Evolutionary conservation across 2,113 vertebrate genomes (phyloP), one percentile per base, ranked within the genome.

Genomic region (Myrmecophaga tridactyla): DNA sequence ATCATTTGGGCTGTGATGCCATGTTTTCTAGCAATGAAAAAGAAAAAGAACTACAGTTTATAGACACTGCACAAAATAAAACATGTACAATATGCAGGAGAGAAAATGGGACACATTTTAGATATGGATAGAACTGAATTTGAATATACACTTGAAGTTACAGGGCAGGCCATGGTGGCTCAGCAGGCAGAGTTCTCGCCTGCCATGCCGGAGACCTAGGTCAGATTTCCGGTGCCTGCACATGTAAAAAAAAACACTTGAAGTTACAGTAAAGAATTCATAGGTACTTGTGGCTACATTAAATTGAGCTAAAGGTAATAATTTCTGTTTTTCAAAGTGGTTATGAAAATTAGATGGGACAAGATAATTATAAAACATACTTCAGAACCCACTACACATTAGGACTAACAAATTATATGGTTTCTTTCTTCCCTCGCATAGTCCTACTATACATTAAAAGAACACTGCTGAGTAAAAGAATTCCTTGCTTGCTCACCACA

Each of bases 21-120:
- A 97, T 88, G 41, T 96, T 67, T 67, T 92, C 21, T 90, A 96
- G 96, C 84, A 94, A 77, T 69, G 83, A 18, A 83, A 96, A 96
- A 97, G 63, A 60, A 96, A 97, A 98, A 90, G 36, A 96, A 96
- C 96, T 0, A 39, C 43, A 93, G 31, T 92, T 96, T 78, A 36
- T 36, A 95, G 93, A 97, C 39, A 82, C 10, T 62, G 70, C 63
- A 89, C 62, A 89, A 96, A 96, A 56, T 6, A 97, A 97, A 96
- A 95, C 81, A 25, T 82, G 31, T 6, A 51, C 17, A 70, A 89
- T 39, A 10, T 73, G 21, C 18, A 86, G 23, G 6, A 77, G 36
- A 72, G 29, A 70, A 84, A 94, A 41, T 58, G 3, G 3, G 31
- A 60, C 31, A 43, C n/a, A 65, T 46, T 90, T 80, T 70, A 62